Evolutionary conservation across 2,888 invertebrate species (phyloP).

Genomic region (Agapetus fuscipes): DNA sequence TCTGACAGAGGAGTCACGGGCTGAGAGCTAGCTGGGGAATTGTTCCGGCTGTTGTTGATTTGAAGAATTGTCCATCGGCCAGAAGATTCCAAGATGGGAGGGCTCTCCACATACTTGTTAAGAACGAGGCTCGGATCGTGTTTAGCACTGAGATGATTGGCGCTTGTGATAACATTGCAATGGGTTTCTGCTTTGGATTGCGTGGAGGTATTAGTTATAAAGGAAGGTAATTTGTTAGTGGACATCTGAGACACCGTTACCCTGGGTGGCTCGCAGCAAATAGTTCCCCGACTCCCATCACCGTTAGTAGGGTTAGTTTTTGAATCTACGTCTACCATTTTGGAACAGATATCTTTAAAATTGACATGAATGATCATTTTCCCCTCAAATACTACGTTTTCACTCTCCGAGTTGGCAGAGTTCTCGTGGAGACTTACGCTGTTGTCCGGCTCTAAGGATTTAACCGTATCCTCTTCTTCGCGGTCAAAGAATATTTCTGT

Average conservation of each 20-base stretch:
- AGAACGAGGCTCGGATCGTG: conserved; percentile 6
- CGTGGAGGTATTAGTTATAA: conserved; percentile 7
- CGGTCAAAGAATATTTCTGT: conserved; percentile 44
- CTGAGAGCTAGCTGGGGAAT: conserved; percentile 12
- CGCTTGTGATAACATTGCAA: conserved; percentile 1
- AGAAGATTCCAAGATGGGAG: conserved; percentile 30
- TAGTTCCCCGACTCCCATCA: conserved; percentile 20
- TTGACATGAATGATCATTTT: conserved; percentile 47
- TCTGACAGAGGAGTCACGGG: conserved; percentile 17
- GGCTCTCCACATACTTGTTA: conserved; percentile 14
- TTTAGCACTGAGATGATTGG: not conserved
- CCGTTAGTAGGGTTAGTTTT: conserved; percentile 32
- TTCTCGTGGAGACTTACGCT: conserved; percentile 47
- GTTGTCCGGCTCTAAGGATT: conserved; percentile 45
- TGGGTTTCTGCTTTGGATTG: conserved; percentile 9
- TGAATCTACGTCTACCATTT: conserved; percentile 38
- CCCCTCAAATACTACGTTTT: conserved; percentile 45
- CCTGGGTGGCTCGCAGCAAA: conserved; percentile 40
- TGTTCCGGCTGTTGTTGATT: conserved; percentile 33
- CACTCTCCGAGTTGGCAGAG: conserved; percentile 40
- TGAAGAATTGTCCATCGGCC: conserved; percentile 43
- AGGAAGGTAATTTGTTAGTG: conserved; percentile 28
- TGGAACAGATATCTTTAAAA: conserved; percentile 39
- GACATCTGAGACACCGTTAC: conserved; percentile 49
- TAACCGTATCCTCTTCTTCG: conserved; percentile 44